phyloP scores from a whole-genome alignment of 2,888 invertebrate genomes.

The Apocheima hispidaria region DNA sequence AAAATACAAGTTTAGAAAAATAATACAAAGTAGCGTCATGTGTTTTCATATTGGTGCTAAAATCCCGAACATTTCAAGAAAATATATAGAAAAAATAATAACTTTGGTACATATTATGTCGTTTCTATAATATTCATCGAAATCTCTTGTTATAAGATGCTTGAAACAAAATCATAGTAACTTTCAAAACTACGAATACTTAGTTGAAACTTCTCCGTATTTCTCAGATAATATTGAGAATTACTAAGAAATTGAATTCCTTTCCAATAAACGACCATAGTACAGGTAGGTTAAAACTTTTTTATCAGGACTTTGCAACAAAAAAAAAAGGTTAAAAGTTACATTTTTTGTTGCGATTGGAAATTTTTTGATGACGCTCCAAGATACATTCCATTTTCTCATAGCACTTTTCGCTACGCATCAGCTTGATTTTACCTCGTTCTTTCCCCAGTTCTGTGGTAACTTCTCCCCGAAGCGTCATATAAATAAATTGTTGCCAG shows the following conservation, averaged over 20 bases:
- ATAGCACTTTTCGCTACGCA: constrained; percentile 69
- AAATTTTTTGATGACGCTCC: constrained; percentile 65
- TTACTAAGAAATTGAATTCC: not conserved
- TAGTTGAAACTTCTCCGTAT: constrained; percentile 11
- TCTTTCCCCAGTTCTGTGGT: constrained; percentile 71
- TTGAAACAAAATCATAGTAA: constrained; percentile 21
- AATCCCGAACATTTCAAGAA: too few relatives aligned
- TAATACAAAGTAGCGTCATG: too few relatives aligned
- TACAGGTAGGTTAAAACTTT: constrained; percentile 28
- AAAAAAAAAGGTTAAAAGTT: too few relatives aligned
- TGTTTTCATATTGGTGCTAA: too few relatives aligned
- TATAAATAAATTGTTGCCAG: constrained; percentile 86
- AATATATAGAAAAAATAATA: too few relatives aligned
- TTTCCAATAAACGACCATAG: not conserved
- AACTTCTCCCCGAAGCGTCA: constrained; percentile 84
- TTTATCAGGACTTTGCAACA: too few relatives aligned
- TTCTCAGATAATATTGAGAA: not conserved
- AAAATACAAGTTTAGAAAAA: too few relatives aligned
- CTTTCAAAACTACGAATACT: constrained; percentile 24
- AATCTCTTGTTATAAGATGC: not conserved
- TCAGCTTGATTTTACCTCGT: constrained; percentile 82
- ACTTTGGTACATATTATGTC: too few relatives aligned
- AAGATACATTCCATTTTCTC: constrained; percentile 70
- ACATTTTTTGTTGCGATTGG: constrained; percentile 50
- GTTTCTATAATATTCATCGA: not conserved